Conservation (phyloP, 2,797 vertebrate species). For the Pangasius larnaudii region DNA sequence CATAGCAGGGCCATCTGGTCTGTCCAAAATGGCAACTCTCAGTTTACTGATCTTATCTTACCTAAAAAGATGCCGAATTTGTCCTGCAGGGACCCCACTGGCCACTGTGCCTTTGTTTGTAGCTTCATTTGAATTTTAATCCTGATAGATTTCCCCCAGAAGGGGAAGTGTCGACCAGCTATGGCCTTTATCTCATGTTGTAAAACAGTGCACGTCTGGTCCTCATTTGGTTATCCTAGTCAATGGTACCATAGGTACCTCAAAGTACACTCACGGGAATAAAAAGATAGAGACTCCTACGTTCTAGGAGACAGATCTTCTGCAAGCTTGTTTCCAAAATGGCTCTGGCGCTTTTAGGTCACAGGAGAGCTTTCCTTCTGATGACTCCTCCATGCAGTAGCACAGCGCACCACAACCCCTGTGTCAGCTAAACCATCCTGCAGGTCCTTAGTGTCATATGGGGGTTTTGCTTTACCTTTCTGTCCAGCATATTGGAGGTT, state of each 20-base stretch:
- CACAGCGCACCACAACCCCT: background rate
- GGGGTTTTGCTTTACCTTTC: background rate
- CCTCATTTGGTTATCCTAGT: conserved; percentile 1
- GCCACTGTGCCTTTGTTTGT: background rate
- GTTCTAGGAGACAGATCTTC: background rate
- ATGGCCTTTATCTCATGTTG: background rate
- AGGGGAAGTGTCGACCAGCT: background rate
- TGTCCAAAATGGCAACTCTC: background rate
- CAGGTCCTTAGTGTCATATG: background rate
- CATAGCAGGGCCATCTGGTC: background rate
- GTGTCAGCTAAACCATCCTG: background rate
- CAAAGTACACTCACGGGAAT: background rate
- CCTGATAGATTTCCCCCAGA: background rate
- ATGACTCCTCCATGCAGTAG: background rate
- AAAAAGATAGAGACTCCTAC: background rate
- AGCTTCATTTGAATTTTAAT: background rate
- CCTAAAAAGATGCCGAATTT: background rate
- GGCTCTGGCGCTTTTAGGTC: background rate
- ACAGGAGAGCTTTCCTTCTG: background rate
- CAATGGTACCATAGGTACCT: background rate
- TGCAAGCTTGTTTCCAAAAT: background rate
- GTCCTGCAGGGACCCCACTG: background rate
- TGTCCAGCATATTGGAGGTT: background rate
- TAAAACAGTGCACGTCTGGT: background rate
- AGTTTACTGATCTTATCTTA: conserved; percentile 10